These are phyloP conservation scores for Ceraclea dissimilis DNA, from an alignment of 2,888 invertebrate genomes.

Conservation along the genomic window DNA sequence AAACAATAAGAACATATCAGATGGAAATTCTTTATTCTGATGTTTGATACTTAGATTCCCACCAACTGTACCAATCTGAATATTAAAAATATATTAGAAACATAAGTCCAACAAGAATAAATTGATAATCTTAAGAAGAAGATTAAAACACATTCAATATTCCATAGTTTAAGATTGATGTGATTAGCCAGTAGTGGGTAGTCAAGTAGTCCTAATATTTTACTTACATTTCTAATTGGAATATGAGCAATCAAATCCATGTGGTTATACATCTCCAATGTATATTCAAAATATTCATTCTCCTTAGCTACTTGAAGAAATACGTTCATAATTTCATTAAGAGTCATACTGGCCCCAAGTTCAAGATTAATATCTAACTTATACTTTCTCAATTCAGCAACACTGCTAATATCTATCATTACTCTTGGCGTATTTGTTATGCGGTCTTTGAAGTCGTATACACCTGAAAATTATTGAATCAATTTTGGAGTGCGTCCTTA, in stretches of 20 bases:
- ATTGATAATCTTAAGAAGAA: too few relatives aligned
- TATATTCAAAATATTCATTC: constrained; percentile 50
- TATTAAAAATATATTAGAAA: constrained; percentile 3
- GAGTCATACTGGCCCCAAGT: constrained; percentile 51
- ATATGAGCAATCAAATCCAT: constrained; percentile 62
- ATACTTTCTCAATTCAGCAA: constrained; percentile 43
- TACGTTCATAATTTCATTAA: constrained; percentile 48
- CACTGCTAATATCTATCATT: constrained; percentile 54
- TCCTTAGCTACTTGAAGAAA: constrained; percentile 36
- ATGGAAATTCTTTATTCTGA: constrained; percentile 58
- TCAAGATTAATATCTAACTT: constrained; percentile 38
- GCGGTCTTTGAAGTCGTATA: constrained; percentile 39
- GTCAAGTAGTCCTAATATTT: too few relatives aligned
- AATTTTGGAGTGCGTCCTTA: too few relatives aligned
- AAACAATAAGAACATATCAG: constrained; percentile 61
- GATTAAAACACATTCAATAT: too few relatives aligned
- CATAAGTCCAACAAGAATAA: too few relatives aligned
- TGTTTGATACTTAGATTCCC: constrained; percentile 63
- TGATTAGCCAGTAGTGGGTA: too few relatives aligned
- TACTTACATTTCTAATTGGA: constrained; percentile 63
- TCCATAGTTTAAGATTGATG: too few relatives aligned
- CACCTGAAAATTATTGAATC: constrained; percentile 32
- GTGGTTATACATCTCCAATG: constrained; percentile 53
- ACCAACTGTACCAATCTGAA: constrained; percentile 59
- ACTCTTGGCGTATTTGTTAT: constrained; percentile 32